Evolutionary conservation across 2,113 vertebrate genomes (phyloP).

Genomic region (Syrrhaptes paradoxus): DNA sequence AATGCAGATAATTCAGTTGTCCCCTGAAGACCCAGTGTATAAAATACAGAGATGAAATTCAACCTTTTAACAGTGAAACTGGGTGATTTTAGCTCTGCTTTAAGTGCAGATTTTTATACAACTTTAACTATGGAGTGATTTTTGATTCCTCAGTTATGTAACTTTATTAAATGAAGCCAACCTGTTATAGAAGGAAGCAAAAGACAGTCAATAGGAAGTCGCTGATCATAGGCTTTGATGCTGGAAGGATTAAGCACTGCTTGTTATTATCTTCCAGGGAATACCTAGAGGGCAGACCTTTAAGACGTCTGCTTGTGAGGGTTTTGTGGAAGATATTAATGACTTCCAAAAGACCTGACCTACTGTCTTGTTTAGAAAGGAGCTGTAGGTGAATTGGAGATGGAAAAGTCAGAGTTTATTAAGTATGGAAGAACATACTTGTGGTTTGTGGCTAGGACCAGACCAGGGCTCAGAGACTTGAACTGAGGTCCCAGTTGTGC

Average conservation of each 20-base stretch:
- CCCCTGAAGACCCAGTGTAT: neutral
- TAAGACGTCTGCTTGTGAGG: neutral
- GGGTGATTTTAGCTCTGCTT: neutral
- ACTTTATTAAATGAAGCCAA: constrained; percentile 11
- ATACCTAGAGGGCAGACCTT: neutral
- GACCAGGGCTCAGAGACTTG: neutral
- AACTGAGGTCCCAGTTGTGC: neutral
- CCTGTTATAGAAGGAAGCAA: neutral
- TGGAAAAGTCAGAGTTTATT: neutral
- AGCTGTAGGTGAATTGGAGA: neutral
- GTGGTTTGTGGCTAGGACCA: neutral
- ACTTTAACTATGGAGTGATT: neutral
- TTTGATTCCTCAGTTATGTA: neutral
- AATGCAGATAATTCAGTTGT: constrained; percentile 50
- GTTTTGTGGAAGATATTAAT: neutral
- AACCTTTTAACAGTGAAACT: constrained; percentile 11
- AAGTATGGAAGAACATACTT: neutral
- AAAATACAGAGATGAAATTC: constrained; percentile 34
- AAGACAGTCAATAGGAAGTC: neutral
- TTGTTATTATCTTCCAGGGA: neutral
- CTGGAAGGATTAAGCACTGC: neutral
- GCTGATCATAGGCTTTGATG: neutral
- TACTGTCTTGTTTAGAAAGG: neutral
- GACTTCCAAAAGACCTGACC: neutral
- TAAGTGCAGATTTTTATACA: neutral